phyloP scores from a whole-genome alignment of 2,888 invertebrate species.

The Eupelmus urozonus region DNA sequence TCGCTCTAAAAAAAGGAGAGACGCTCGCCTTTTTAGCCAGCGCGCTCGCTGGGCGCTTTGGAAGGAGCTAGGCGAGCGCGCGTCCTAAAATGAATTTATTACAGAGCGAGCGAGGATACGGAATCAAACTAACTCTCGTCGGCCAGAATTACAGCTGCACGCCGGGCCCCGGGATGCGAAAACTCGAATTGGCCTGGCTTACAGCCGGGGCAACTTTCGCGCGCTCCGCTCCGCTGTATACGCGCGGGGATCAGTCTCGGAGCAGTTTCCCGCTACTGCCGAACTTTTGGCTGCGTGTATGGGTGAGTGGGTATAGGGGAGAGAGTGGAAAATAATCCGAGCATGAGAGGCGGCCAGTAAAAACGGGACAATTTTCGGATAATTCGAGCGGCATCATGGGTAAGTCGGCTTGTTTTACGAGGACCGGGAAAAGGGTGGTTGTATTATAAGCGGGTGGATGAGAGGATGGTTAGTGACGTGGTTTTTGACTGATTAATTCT shows the following conservation, averaged over 20 bases:
- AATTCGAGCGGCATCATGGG: conserved; percentile 20
- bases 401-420: conserved; percentile 43
- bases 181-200: conserved; percentile 52
- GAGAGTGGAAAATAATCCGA: conserved; percentile 41
- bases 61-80: conserved; percentile 1
- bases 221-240: conserved; percentile 21
- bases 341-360: conserved; percentile 12
- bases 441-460: no score
- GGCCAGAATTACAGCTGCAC: conserved; percentile 6
- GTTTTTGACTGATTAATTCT: no score
- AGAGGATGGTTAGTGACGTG: no score
- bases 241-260: no score
- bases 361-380: conserved; percentile 48
- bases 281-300: conserved; percentile 22
- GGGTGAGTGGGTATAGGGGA: neutral
- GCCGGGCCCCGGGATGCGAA: neutral
- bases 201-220: conserved; percentile 37
- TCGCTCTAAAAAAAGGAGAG: neutral
- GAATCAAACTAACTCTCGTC: conserved; percentile 45
- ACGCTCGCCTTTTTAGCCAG: neutral
- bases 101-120: conserved; percentile 9
- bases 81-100: conserved; percentile 51
- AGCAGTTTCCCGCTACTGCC: conserved; percentile 11
- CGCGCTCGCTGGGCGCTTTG: neutral
- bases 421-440: no score